Base-by-base conservation (phyloP, 2,797 vertebrate species). In the Neostethus bicornis region DNA sequence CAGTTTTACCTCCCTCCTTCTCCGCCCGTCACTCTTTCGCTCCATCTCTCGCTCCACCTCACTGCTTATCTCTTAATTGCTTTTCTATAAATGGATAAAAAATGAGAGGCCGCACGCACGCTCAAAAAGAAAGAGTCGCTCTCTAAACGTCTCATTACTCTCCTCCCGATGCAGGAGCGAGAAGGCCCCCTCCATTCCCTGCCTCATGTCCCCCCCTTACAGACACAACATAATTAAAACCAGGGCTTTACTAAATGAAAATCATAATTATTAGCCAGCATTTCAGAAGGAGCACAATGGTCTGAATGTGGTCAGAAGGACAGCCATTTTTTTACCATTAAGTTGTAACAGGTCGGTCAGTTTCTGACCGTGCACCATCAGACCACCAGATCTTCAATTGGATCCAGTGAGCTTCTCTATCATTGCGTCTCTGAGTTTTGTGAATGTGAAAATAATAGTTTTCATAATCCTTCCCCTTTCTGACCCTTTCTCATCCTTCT, bases 21-120 rank as follows among this genome's bases (percentile, higher is more conserved):
- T 24, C 59, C 31, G 29, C 29, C 29, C 31, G 29, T 60, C 29
- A 21, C 25, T 45, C 44, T 37, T 48, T 44, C 42, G 1, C 59
- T 59, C 47, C 5, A 5, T 64, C 64, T 59, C 70, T 68, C 56
- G 12, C 45, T 58, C 66, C 45, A 70, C 61, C 62, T 60, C 58
- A 66, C 66, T 73, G 70, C 74, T 77, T 83, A 79, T 81, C 77
- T 83, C 51, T 42, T 84, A 81, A 88, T 85, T 76, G 62, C 62
- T 67, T 73, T 72, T 73, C 77, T 70, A 68, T 77, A 82, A 86
- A 72, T 66, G 66, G 73, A 77, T 79, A 38, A 64, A 38, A 64
- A 71, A 61, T 44, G 58, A 59, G 63, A 38, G 51, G 3, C 21
- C 32, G 51, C 2, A 37, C 17, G 17, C 16, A 28, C 61, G 38